A percentile compares a stretch with the other conserved stretches of the same genome.
Evolutionary conservation across 2,113 vertebrate species (phyloP).

Genomic region (Indicator maculatus): DNA sequence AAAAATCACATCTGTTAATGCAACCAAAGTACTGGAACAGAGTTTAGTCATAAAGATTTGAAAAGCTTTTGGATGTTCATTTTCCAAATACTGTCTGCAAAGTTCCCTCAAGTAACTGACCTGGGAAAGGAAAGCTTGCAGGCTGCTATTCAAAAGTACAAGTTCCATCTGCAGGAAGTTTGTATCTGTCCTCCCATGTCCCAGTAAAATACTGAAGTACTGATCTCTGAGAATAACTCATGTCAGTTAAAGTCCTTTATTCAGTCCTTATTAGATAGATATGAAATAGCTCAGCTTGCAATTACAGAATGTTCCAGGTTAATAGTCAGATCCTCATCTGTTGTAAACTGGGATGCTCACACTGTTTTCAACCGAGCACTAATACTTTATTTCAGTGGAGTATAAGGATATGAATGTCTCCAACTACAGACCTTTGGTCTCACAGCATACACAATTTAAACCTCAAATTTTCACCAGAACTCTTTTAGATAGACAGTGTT

Average conservation of each 20-base stretch:
- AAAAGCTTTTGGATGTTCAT: background rate
- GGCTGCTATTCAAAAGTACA: background rate
- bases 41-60: constrained; percentile 7
- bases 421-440: background rate
- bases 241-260: background rate
- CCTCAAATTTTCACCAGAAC: background rate
- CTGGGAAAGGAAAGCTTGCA: background rate
- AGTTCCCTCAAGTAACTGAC: background rate
- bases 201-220: background rate
- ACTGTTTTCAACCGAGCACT: background rate
- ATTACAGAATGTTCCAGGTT: background rate
- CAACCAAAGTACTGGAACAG: background rate
- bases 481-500: background rate
- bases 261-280: background rate
- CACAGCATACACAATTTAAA: background rate
- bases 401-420: background rate
- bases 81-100: background rate
- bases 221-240: background rate
- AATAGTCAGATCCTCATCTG: background rate
- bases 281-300: background rate
- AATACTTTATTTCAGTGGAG: background rate
- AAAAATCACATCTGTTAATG: constrained; percentile 63
- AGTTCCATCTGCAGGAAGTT: background rate
- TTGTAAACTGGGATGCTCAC: background rate
- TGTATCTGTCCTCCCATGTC: background rate